Base-by-base conservation (phyloP, 2,888 invertebrate species). In the Cephus pygmeus region DNA sequence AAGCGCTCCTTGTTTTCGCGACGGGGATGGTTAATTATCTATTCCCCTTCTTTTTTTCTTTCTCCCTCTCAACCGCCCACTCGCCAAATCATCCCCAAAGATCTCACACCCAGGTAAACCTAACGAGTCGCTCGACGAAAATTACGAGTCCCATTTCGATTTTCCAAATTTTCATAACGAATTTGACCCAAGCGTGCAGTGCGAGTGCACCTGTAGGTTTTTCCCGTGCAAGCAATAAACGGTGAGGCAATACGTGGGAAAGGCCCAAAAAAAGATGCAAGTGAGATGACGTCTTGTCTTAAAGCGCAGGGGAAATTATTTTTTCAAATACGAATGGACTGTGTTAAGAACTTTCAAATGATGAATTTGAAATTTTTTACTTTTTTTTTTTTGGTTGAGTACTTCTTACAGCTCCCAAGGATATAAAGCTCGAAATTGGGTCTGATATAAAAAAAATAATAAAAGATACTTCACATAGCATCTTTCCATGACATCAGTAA, bases 1-100 rank as follows among this genome's bases (percentile, higher is more conserved):
- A 90, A 87, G 85, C 87, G 85, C 82, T 88, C 86, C 89, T 90
- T 90, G 90, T 90, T 88, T 88, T 85, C 87, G 84, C 84, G 85
- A 77, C 82, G 79, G 79, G 78, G 77, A 82, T 85, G 87, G 87
- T 88, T 87, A 88, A 88, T 83, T 84, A 82, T 82, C 80, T 79
- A 80, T 80, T 81, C 81, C 76, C 77, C 76, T 74, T 73, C 74
- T 77, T 78, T 79, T 77, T 79, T 79, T 81, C 69, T 76, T 75
- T 77, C 73, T 76, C 36, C 75, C 76, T 79, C 69, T 73, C 69
- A 2, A 56, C 9, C 56, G 9, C 23, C 23, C 56, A 56, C 9
- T 56, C 23, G 56, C 23, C 56, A 56, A 56, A 56, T 15, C 23
- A 56, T 15, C 56, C 23, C 15, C 15, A 40, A 40, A 15, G 12